phyloP scores from a whole-genome alignment of 2,113 vertebrate species.

The Oceanodroma tethys region DNA sequence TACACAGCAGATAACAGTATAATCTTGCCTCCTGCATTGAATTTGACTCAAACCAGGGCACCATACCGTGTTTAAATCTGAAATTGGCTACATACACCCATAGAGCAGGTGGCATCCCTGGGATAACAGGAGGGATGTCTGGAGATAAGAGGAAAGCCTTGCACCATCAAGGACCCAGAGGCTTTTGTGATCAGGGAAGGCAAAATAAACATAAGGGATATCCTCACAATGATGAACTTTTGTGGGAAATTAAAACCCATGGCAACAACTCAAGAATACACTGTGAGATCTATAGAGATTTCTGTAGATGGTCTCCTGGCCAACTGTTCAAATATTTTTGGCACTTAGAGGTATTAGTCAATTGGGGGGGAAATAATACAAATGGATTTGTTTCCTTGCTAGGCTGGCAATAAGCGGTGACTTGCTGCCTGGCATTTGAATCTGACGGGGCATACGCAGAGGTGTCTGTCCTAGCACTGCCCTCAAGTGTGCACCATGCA shows the following conservation, averaged over 20 bases:
- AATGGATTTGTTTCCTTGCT: not conserved
- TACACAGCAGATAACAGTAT: not conserved
- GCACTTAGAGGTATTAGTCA: not conserved
- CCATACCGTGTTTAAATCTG: not conserved
- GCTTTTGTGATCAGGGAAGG: not conserved
- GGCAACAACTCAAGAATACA: not conserved
- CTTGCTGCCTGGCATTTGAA: not conserved
- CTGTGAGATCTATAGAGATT: not conserved
- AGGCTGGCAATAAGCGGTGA: not conserved
- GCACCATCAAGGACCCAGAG: not conserved
- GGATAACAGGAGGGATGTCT: not conserved
- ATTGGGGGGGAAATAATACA: not conserved
- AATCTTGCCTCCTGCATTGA: conserved; percentile 3
- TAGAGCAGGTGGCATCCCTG: not conserved
- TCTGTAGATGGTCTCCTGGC: not conserved
- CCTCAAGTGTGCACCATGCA: not conserved
- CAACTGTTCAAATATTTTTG: not conserved
- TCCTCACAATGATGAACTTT: not conserved
- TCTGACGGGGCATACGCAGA: not conserved
- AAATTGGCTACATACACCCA: not conserved
- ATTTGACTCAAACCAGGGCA: not conserved
- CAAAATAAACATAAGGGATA: not conserved
- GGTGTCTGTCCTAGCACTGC: not conserved
- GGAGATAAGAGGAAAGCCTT: not conserved
- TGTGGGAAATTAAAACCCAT: not conserved